Evolutionary conservation across 1,140 invertebrate species (phyloP), one percentile per base, ranked within the genome.

Genomic region (Kradibia gibbosae): DNA sequence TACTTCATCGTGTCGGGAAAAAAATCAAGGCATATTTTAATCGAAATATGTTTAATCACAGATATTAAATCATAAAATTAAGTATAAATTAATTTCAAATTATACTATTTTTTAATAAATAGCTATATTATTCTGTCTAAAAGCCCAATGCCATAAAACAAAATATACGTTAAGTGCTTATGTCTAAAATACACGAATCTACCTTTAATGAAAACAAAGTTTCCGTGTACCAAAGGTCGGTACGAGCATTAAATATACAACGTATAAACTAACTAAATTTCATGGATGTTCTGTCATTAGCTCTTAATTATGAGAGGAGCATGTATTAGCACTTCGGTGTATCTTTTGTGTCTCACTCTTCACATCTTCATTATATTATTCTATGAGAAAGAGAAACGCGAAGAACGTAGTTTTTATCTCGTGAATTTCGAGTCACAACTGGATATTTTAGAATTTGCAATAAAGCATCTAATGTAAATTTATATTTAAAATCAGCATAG

Each of bases 131-230:
- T 65, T 77, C 42, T 45, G 39, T 65, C 75, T 77, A 77, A 77
- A 77, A 77, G 75, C 75, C 3, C 48, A 62, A 39, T 42, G 65
- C 48, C 75, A 50, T 77, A 77, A 77, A 77, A 28, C 75, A 65
- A 31, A 57, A 76, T 5, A 34, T 22, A 39, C 36, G 65, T 42
- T 50, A n/a, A 42, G 28, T 17, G 25, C 25, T 17, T 60, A 36
- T 31, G 45, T 4, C 45, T 50, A 78, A 78, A 78, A 78, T 55
- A 70, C 42, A 65, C 25, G 62, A 11, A 42, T 17, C 62, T 62
- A 17, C 31, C 45, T n/a, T 60, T 80, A 80, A 80, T 80, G 78
- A 80, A 73, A 80, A 80, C 70, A 80, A 80, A 80, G 78, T 80
- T 80, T 71, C 39, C 28, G 31, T 42, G 36, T n/a, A 73, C 53